Conservation (phyloP, 2,797 vertebrate genomes). For the Rhabdophis nuchalis region DNA sequence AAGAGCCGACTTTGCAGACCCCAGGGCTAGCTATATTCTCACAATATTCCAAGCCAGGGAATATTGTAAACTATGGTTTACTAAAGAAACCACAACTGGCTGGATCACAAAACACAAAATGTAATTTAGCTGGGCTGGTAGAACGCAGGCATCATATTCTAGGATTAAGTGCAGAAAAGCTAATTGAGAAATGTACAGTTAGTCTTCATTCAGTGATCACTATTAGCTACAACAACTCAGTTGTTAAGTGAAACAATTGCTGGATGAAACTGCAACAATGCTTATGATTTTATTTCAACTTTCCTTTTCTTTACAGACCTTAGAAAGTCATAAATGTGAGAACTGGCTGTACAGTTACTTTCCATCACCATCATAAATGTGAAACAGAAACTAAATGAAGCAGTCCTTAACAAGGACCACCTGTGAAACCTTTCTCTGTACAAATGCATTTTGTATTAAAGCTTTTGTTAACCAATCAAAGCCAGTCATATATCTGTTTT, state of each 20-base stretch:
- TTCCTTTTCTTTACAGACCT: background rate
- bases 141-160: background rate
- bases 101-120: background rate
- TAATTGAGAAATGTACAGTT: background rate
- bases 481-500: slow-evolving; percentile 28
- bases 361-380: background rate
- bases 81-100: background rate
- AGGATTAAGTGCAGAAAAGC: slow-evolving; percentile 2
- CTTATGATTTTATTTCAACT: background rate
- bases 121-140: background rate
- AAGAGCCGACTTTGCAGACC: too few species aligned
- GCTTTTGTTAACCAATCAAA: background rate
- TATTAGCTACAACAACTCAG: background rate
- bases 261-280: background rate
- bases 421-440: background rate
- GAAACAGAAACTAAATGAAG: background rate
- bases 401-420: background rate
- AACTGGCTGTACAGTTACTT: background rate
- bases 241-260: background rate
- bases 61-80: background rate
- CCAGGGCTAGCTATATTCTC: background rate
- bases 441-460: background rate
- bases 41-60: background rate
- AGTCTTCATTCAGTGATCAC: background rate
- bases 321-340: background rate